Evolutionary conservation across 1,140 invertebrate genomes (phyloP).

Genomic region (Macrobrachium nipponense): DNA sequence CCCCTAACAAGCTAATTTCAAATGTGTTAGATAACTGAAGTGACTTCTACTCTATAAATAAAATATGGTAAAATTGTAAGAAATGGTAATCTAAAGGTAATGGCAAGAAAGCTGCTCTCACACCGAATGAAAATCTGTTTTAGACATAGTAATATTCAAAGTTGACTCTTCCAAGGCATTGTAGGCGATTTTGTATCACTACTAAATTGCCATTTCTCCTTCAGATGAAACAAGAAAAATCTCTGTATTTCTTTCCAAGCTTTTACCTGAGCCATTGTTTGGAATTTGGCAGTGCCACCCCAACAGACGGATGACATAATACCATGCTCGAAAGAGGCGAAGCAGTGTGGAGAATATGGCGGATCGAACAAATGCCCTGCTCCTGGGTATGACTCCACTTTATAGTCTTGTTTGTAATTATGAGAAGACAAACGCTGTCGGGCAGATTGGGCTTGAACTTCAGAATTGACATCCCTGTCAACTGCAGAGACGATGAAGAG

Average conservation of each 20-base stretch:
- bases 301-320: not conserved
- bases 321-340: conserved; percentile 7
- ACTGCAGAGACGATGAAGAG: conserved; percentile 9
- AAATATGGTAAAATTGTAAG: no score
- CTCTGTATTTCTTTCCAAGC: conserved; percentile 7
- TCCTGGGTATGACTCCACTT: no score
- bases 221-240: conserved; percentile 10
- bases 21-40: no score
- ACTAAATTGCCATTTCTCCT: not conserved
- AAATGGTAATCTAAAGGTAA: no score
- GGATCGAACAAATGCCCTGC: conserved; percentile 30
- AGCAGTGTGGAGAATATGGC: conserved; percentile 16
- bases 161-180: no score
- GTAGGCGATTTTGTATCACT: no score
- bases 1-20: no score
- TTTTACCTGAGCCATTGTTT: not conserved
- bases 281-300: conserved; percentile 7
- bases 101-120: no score
- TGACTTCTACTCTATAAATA: no score
- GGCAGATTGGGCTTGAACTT: not conserved
- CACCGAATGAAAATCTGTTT: no score
- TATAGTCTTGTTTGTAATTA: no score
- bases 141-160: no score
- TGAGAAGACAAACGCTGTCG: not conserved
- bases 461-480: conserved; percentile 24